Conservation (phyloP, 2,113 vertebrate species). For the Neogale vison region DNA sequence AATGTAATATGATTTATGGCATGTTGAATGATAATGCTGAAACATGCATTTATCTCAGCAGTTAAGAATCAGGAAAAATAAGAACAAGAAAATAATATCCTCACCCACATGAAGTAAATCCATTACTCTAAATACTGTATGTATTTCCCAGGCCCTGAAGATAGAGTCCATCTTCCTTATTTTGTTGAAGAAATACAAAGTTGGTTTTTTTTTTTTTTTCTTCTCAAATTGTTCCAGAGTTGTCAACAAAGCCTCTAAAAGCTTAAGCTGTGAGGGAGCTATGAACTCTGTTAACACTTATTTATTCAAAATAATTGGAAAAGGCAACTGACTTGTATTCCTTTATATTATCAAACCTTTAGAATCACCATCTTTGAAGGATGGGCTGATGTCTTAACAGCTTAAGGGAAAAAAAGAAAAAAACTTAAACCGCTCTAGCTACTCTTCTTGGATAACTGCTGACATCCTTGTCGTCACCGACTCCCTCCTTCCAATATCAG, state of each 20-base stretch:
- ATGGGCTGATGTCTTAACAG: background rate
- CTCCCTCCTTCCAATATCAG: background rate
- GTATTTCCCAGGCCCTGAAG: background rate
- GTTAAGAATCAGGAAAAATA: constrained; percentile 21
- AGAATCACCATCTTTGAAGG: background rate
- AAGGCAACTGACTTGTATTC: background rate
- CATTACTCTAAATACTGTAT: background rate
- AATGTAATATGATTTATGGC: background rate
- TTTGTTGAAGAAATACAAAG: background rate
- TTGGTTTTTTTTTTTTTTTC: background rate
- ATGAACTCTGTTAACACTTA: background rate
- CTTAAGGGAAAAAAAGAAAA: fast-evolving
- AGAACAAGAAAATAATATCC: background rate
- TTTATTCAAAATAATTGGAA: background rate
- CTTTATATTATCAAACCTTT: background rate
- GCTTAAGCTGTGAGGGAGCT: background rate
- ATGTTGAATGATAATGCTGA: background rate
- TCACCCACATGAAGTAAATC: background rate
- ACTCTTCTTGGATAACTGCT: background rate
- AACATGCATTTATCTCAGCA: constrained; percentile 2
- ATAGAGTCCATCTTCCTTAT: background rate
- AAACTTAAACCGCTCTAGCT: background rate
- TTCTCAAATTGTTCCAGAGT: constrained; percentile 4
- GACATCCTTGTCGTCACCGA: background rate
- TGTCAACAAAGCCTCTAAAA: constrained; percentile 6